phyloP scores from a whole-genome alignment of 2,797 vertebrate species.

The Lepus townsendii region DNA sequence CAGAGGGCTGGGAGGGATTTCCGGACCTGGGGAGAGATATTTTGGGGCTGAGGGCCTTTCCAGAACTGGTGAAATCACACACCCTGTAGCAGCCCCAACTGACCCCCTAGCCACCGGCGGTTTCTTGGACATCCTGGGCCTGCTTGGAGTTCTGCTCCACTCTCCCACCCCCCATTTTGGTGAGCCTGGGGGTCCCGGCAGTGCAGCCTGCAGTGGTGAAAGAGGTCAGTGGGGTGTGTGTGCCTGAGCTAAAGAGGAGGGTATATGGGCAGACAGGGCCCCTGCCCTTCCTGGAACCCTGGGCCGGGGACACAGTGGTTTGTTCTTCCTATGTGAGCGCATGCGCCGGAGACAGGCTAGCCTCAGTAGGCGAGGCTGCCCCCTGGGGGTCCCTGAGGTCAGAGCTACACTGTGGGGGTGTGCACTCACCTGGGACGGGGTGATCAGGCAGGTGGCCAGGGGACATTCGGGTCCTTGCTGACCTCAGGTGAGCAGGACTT shows the following conservation, averaged over 20 bases:
- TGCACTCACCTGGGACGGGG: neutral
- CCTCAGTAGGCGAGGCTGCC: neutral
- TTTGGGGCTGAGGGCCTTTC: conserved; percentile 77
- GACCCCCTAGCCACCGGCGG: neutral
- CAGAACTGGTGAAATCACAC: conserved; percentile 20
- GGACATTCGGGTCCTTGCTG: neutral
- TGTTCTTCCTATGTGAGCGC: neutral
- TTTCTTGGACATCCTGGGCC: conserved; percentile 7
- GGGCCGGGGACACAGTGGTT: neutral
- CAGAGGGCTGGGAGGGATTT: conserved; percentile 73
- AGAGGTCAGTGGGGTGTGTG: conserved; percentile 55
- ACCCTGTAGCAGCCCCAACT: neutral
- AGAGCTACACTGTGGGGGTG: neutral
- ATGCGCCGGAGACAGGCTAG: rapidly evolving
- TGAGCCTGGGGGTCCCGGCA: neutral
- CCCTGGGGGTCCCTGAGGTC: neutral
- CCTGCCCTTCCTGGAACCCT: neutral
- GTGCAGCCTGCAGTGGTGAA: neutral
- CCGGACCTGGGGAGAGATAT: conserved; percentile 50
- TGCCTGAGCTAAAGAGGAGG: conserved; percentile 31
- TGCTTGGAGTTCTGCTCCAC: neutral
- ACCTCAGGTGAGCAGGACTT: neutral
- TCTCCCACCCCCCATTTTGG: neutral
- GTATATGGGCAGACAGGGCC: neutral
- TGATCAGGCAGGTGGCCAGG: neutral